These are phyloP conservation scores for Zaprionus bogoriensis DNA, from an alignment of 2,888 invertebrate species.

Conservation along the genomic window DNA sequence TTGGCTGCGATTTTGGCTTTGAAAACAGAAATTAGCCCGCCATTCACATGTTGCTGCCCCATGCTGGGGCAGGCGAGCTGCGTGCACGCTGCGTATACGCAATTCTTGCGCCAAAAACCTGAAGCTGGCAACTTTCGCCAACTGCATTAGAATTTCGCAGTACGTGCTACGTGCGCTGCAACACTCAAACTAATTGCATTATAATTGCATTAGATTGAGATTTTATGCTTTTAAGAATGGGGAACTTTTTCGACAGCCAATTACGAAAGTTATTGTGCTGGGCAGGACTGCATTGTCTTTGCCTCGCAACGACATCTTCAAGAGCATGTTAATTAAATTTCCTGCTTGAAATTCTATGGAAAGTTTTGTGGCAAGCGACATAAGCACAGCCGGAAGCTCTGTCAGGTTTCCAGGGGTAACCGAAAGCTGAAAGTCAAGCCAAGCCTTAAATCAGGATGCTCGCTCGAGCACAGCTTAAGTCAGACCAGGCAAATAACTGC, in stretches of 20 bases:
- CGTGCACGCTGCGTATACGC: slow-evolving; percentile 49
- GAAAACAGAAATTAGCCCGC: slow-evolving; percentile 44
- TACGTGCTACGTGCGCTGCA: slow-evolving; percentile 25
- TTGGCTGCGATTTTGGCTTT: slow-evolving; percentile 40
- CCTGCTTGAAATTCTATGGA: no score
- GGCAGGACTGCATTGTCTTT: background rate
- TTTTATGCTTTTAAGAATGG: slow-evolving; percentile 10
- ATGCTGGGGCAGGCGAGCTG: no score
- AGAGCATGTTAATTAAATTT: slow-evolving; percentile 32
- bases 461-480: no score
- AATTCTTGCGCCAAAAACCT: slow-evolving; percentile 23
- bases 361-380: slow-evolving; percentile 3
- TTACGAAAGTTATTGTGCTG: slow-evolving; percentile 46
- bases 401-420: no score
- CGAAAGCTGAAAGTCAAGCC: no score
- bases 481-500: no score
- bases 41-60: slow-evolving; percentile 34
- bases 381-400: no score
- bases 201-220: slow-evolving; percentile 17
- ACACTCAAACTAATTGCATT: slow-evolving; percentile 45
- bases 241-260: slow-evolving; percentile 28
- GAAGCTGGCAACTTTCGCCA: slow-evolving; percentile 39
- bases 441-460: no score
- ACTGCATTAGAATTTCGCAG: slow-evolving; percentile 8
- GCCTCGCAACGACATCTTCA: background rate